phyloP scores from a whole-genome alignment of 2,888 invertebrate genomes.

The Corythucha ciliata region DNA sequence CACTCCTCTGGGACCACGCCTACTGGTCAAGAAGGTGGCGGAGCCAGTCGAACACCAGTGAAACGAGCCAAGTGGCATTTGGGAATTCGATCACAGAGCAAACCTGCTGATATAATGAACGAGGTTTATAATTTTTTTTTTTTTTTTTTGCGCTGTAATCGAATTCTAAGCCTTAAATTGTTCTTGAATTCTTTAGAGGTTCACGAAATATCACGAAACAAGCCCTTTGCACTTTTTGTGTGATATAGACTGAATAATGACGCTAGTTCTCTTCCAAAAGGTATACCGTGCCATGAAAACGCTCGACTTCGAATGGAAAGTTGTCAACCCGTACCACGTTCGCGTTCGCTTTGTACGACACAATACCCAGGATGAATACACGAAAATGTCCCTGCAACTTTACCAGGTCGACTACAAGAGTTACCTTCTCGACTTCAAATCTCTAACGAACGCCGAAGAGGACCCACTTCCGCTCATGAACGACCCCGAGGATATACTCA shows the following conservation, averaged over 20 bases:
- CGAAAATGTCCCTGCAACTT: conserved; percentile 96
- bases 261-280: conserved; percentile 3
- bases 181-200: too few species aligned
- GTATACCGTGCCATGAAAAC: conserved; percentile 94
- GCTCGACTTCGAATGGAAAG: conserved; percentile 96
- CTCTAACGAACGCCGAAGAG: conserved; percentile 48
- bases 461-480: conserved; percentile 27
- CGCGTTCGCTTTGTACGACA: conserved; percentile 84
- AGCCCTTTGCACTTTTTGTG: too few species aligned
- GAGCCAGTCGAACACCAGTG: conserved; percentile 52
- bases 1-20: conserved; percentile 15
- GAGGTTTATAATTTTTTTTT: conserved; percentile 60
- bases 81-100: conserved; percentile 94
- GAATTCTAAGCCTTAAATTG: too few species aligned
- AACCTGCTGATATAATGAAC: conserved; percentile 99
- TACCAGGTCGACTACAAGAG: conserved; percentile 99
- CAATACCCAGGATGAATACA: conserved; percentile 65
- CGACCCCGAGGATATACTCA: conserved; percentile 38
- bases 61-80: conserved; percentile 98
- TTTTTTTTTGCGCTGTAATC: neutral
- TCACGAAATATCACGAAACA: too few species aligned
- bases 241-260: too few species aligned
- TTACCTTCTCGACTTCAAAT: conserved; percentile 95
- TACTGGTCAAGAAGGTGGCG: conserved; percentile 16
- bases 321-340: conserved; percentile 94